These are phyloP conservation scores for Pandemis heparana DNA, from an alignment of 2,888 invertebrate genomes.

Conservation along the genomic window DNA sequence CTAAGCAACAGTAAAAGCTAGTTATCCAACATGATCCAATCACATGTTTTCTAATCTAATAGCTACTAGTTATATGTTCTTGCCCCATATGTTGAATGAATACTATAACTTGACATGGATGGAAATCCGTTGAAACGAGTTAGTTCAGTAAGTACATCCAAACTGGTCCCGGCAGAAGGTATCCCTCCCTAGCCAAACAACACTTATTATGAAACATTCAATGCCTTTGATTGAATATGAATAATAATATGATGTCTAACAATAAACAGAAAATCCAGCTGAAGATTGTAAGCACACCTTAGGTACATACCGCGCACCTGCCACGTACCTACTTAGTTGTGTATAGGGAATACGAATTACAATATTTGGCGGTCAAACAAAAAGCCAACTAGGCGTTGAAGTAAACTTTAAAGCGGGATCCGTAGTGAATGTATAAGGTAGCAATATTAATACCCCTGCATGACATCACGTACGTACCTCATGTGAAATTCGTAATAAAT, in stretches of 20 bases:
- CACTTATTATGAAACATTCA: not conserved
- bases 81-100: too few species aligned
- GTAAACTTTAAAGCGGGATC: slow-evolving; percentile 57
- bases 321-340: slow-evolving; percentile 45
- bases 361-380: slow-evolving; percentile 75
- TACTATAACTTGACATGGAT: too few species aligned
- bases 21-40: too few species aligned
- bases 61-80: too few species aligned
- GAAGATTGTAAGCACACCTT: slow-evolving; percentile 60
- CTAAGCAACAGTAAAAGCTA: too few species aligned
- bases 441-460: slow-evolving; percentile 47
- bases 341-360: slow-evolving; percentile 71
- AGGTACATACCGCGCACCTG: slow-evolving; percentile 50
- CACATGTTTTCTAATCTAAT: too few species aligned
- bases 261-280: slow-evolving; percentile 21
- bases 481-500: slow-evolving; percentile 70
- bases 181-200: too few species aligned
- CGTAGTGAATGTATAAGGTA: slow-evolving; percentile 12
- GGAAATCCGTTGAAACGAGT: too few species aligned
- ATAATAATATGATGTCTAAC: not conserved
- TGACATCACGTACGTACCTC: slow-evolving; percentile 71
- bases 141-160: too few species aligned
- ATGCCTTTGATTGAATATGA: not conserved
- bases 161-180: too few species aligned
- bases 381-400: slow-evolving; percentile 54